Evolutionary conservation across 2,888 invertebrate species (phyloP).

Genomic region (Drosophila falleni): DNA sequence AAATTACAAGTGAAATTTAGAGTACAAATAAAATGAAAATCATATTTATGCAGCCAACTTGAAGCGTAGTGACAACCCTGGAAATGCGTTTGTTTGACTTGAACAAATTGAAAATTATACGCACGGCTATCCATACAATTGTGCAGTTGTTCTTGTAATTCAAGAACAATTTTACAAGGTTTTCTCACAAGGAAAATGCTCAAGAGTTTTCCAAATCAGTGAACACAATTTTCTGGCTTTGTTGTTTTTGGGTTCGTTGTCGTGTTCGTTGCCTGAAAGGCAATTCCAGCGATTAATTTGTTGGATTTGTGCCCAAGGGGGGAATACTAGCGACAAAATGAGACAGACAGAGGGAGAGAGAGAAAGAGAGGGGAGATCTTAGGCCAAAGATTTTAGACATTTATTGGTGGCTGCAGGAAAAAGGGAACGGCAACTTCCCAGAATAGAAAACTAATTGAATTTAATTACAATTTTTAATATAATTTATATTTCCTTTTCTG

Average conservation of each 20-base stretch:
- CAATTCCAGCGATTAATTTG: slow-evolving; percentile 65
- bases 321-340: slow-evolving; percentile 7
- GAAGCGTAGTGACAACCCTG: slow-evolving; percentile 38
- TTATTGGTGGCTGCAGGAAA: slow-evolving; percentile 25
- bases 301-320: slow-evolving; percentile 52
- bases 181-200: slow-evolving; percentile 25
- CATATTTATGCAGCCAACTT: slow-evolving; percentile 64
- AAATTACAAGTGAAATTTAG: slow-evolving; percentile 42
- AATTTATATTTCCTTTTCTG: slow-evolving; percentile 41
- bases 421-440: background rate
- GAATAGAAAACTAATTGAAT: slow-evolving; percentile 66
- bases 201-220: slow-evolving; percentile 76
- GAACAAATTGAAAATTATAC: slow-evolving; percentile 82
- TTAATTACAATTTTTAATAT: slow-evolving; percentile 36
- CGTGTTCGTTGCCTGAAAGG: slow-evolving; percentile 37
- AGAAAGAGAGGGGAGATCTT: background rate
- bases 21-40: slow-evolving; percentile 66
- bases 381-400: slow-evolving; percentile 43
- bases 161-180: slow-evolving; percentile 64
- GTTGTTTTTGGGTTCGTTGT: slow-evolving; percentile 50
- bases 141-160: slow-evolving; percentile 55
- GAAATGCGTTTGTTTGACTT: slow-evolving; percentile 71
- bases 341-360: background rate
- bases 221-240: slow-evolving; percentile 81
- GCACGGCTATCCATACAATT: slow-evolving; percentile 47